Evolutionary conservation across 2,888 invertebrate genomes (phyloP).

Genomic region (Cephus runcator): DNA sequence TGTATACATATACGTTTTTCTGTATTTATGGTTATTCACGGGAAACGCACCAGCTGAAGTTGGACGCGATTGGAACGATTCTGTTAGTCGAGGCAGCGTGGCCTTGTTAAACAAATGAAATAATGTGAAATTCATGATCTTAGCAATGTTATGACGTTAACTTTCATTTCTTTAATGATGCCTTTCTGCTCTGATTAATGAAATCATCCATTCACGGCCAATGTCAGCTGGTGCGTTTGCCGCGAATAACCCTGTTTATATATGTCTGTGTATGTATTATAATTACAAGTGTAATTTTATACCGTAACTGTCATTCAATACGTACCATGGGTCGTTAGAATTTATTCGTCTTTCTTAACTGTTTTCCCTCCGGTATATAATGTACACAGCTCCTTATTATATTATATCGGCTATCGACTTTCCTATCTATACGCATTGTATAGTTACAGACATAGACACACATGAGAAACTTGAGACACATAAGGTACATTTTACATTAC

Average conservation of each 20-base stretch:
- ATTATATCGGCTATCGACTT: conserved; percentile 2
- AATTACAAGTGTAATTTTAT: conserved; percentile 4
- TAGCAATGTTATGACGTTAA: too few species aligned
- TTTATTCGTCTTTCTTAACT: conserved; percentile 17
- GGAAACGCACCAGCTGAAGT: too few species aligned
- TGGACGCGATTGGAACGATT: too few species aligned
- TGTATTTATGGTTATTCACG: conserved; percentile 1
- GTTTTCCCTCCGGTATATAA: conserved; percentile 20
- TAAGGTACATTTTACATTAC: conserved; percentile 20
- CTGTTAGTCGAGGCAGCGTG: too few species aligned
- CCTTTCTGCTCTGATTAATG: too few species aligned
- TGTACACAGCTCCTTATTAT: conserved; percentile 24
- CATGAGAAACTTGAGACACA: conserved; percentile 25
- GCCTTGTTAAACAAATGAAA: too few species aligned
- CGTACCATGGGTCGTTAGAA: conserved; percentile 20
- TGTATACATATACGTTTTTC: conserved; percentile 38
- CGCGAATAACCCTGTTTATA: too few species aligned
- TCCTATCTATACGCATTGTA: conserved; percentile 9
- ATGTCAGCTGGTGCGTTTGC: too few species aligned
- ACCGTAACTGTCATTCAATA: conserved; percentile 16
- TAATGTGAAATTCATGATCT: too few species aligned
- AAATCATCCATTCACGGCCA: too few species aligned
- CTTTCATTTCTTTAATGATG: too few species aligned
- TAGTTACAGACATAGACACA: conserved; percentile 23
- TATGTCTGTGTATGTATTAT: not conserved